A percentile compares a stretch with the other conserved stretches of the same genome.
Conservation (phyloP, 2,113 vertebrate genomes). For the Bothrops jararaca region DNA sequence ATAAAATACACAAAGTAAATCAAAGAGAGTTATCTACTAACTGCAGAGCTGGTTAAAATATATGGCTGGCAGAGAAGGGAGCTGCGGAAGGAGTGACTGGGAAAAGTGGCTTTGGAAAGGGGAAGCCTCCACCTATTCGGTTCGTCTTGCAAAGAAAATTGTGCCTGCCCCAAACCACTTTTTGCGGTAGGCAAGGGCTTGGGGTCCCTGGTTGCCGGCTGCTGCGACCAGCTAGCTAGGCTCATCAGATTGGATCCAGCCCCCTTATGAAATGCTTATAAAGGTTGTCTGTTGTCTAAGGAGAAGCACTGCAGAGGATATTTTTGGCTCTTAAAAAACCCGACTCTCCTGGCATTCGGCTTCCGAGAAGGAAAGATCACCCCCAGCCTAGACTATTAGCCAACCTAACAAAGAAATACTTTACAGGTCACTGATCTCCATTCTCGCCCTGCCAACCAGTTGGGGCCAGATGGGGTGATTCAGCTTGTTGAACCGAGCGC, state of each 20-base stretch:
- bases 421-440: not conserved
- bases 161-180: not conserved
- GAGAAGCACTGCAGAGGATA: not conserved
- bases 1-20: no score
- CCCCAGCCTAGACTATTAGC: not conserved
- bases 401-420: not conserved
- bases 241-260: not conserved
- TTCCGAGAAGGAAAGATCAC: not conserved
- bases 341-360: not conserved
- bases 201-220: no score
- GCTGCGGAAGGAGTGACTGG: not conserved
- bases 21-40: not conserved
- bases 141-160: not conserved
- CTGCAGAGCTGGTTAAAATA: not conserved
- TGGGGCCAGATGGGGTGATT: not conserved
- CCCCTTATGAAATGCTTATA: not conserved
- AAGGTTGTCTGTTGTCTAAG: not conserved
- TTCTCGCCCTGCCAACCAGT: not conserved
- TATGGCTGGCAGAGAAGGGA: not conserved
- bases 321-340: not conserved
- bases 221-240: not conserved
- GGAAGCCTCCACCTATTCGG: not conserved
- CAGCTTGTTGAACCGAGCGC: not conserved
- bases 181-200: no score
- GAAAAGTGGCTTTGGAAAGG: not conserved